Evolutionary conservation across 1,140 invertebrate genomes (phyloP), one percentile per base, ranked within the genome.

Genomic region (Drosophila tani): DNA sequence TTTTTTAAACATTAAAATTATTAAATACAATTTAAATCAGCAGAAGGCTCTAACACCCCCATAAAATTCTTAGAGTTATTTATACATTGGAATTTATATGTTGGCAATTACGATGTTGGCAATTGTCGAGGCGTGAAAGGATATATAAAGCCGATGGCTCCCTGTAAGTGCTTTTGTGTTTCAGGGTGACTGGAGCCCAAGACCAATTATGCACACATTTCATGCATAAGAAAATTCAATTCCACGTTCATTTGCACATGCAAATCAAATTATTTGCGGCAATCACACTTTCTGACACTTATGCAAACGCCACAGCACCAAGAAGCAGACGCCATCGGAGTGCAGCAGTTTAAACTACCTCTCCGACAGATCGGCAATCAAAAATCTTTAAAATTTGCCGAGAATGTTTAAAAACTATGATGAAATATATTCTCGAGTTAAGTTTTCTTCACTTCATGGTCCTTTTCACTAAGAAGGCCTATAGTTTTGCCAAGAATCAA

Each of bases 141-240:
- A 55, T 65, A 55, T 38, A 38, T 55, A 27, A 15, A 32, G 50
- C 27, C 70, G 55, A 68, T 35, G 46, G 32, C 50, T 63, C 17
- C 46, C 66, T 66, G 45, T 46, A 57, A 38, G 49, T 62, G 59
- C 43, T 56, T 40, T 55, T 32, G 58, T 63, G 59, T 65, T 49
- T 47, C 51, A 53, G 32, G 19, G 58, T 58, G 19, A 40, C 56
- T 19, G 47, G 40, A 32, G 57, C 49, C 55, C 82, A 70, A 64
- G 76, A 87, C 80, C 84, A 87, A 87, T 87, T 87, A 87, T 87
- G 83, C 77, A 73, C 77, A 88, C 80, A 91, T 86, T 91, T 91
- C 86, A 91, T 91, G 87, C 86, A 91, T 91, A 91, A 91, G 87
- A 91, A 86, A 91, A 91, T 91, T 91, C 87, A 91, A 91, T 91